Evolutionary conservation across 2,113 vertebrate genomes (phyloP).

Genomic region (Poeciliopsis retropinna): DNA sequence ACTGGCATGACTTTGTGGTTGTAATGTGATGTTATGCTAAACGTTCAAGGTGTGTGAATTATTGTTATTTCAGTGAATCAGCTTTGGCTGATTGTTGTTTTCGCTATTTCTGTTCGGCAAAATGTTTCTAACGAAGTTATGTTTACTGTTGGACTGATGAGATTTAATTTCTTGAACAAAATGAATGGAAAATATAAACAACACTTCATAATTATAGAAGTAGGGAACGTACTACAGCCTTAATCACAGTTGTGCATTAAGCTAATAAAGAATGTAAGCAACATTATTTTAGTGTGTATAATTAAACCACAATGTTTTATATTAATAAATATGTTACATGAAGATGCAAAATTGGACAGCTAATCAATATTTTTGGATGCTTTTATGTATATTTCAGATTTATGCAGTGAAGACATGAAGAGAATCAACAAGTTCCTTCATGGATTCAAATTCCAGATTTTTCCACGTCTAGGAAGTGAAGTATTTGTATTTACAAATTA

Average conservation of each 20-base stretch:
- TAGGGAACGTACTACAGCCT: neutral
- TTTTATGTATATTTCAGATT: neutral
- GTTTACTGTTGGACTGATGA: neutral
- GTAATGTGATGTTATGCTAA: too few species aligned
- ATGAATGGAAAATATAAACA: constrained; percentile 6
- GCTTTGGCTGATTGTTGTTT: too few species aligned
- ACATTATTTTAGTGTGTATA: neutral
- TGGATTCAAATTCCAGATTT: too few species aligned
- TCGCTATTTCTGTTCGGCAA: neutral
- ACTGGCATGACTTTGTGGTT: neutral
- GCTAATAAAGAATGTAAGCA: constrained; percentile 10
- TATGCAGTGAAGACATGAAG: neutral
- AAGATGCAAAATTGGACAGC: neutral
- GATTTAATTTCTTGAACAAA: neutral
- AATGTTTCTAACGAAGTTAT: neutral
- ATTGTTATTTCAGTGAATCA: too few species aligned
- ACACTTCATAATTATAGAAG: neutral
- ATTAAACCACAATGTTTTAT: neutral
- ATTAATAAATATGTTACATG: neutral
- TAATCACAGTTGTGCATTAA: neutral
- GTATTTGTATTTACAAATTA: too few species aligned
- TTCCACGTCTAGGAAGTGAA: too few species aligned
- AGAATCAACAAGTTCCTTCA: neutral
- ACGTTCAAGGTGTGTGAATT: too few species aligned
- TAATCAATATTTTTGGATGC: neutral